Evolutionary conservation across 2,113 vertebrate genomes (phyloP), one percentile per base, ranked within the genome.

Genomic region (Sinocyclocheilus grahami): DNA sequence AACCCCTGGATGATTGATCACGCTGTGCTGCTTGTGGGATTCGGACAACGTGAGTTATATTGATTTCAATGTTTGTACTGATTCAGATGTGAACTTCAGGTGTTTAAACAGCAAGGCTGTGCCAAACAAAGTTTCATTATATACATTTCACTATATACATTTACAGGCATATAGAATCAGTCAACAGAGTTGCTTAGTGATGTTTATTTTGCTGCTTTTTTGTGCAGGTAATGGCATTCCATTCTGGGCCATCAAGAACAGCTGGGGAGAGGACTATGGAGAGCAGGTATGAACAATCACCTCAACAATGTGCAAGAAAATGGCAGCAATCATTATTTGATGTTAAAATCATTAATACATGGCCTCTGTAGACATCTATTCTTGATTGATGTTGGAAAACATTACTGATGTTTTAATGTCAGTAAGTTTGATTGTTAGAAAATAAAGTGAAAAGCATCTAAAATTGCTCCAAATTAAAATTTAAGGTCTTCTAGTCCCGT

Each of bases 221-320:
- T 77, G 65, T 63, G 27, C 89, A 97, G 97, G 95, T 87, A 95
- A 95, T 16, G 92, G 86, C 0, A 30, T 89, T 37, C 97, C 97
- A 13, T 98, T 96, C 92, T 98, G 97, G 97, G 95, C 97, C 87
- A 97, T 98, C 90, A 98, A 98, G 92, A 98, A 98, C 94, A 98
- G 97, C 93, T 98, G 97, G 97, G 97, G 97, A 46, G 91, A 92
- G 69, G 93, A 97, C 87, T 98, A 96, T 90, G 97, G 97, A 6
- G 97, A 97, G 80, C 86, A 97, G 95, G 97, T 97, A 89, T 93
- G 90, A 90, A 12, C 60, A 27, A 27, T 18, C 39, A 75, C 14
- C 20, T 14, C 22, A 76, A 42, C n/a, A 76, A 5, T n/a, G 37
- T 42, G 20, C 71, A 74, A n/a, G 20, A 42, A 72, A 72, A 42